Evolutionary conservation across 2,797 vertebrate species (phyloP).

Genomic region (Passerculus sandwichensis): DNA sequence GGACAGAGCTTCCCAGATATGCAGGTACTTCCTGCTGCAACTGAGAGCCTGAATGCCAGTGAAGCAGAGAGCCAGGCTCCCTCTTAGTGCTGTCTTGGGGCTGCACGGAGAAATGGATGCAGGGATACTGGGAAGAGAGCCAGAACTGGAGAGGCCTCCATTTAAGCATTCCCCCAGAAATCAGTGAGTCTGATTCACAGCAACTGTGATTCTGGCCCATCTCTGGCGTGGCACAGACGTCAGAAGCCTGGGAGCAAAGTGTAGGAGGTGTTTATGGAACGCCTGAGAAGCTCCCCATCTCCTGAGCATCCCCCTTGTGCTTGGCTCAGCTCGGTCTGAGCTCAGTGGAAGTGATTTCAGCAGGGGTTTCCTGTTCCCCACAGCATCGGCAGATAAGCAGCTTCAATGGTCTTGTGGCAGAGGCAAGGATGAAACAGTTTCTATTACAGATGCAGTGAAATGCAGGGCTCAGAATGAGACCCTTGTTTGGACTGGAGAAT

Average conservation of each 20-base stretch:
- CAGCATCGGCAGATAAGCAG: not conserved
- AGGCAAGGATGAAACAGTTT: slow-evolving; percentile 10
- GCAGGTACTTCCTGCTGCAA: not conserved
- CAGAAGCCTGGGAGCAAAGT: not conserved
- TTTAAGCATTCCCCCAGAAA: not conserved
- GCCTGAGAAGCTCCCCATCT: slow-evolving; percentile 12
- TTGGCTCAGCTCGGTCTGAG: slow-evolving; percentile 16
- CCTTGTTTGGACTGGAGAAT: slow-evolving; percentile 50
- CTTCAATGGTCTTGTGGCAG: not conserved
- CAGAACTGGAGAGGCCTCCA: not conserved
- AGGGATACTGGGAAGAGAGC: not conserved
- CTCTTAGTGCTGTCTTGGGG: not conserved
- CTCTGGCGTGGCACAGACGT: not conserved
- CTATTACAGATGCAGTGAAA: not conserved
- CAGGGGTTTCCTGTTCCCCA: slow-evolving; percentile 46
- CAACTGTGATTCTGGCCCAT: not conserved
- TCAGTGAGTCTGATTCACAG: not conserved
- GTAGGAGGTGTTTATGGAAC: slow-evolving; percentile 21
- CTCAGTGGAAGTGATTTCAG: slow-evolving; percentile 62
- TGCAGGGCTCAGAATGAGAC: slow-evolving; percentile 25
- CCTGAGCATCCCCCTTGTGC: not conserved
- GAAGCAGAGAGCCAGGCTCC: not conserved
- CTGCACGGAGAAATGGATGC: not conserved
- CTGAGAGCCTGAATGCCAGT: not conserved
- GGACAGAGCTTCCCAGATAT: not conserved